phyloP scores from a whole-genome alignment of 2,888 invertebrate genomes.

The Gerosis bhagava region DNA sequence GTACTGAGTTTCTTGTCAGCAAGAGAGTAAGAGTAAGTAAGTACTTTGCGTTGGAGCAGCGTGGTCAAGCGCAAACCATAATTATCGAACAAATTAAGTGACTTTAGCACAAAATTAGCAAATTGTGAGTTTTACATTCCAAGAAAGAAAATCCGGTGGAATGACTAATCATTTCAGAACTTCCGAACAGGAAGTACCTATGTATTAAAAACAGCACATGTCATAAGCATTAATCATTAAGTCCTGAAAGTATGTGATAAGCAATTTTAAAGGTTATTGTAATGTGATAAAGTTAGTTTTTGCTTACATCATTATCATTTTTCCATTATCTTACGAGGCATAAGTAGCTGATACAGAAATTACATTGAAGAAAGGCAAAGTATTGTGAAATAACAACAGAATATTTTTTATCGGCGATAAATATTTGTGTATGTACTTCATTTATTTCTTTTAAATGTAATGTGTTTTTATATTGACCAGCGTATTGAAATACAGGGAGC shows the following conservation, averaged over 20 bases:
- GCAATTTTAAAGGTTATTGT: not conserved
- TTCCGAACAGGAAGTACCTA: conserved; percentile 34
- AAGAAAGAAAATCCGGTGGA: too few relatives aligned
- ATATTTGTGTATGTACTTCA: conserved; percentile 4
- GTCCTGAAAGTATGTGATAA: conserved; percentile 8
- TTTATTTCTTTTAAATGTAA: too few relatives aligned
- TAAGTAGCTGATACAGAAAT: conserved; percentile 5
- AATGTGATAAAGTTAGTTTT: not conserved
- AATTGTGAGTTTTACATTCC: too few relatives aligned
- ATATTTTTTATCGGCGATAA: conserved; percentile 32
- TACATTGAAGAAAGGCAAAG: conserved; percentile 22
- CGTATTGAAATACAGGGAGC: too few relatives aligned
- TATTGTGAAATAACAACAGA: conserved; percentile 29
- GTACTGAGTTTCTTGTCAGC: too few relatives aligned
- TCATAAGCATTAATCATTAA: conserved; percentile 31
- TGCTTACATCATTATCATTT: not conserved
- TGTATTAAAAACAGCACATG: conserved; percentile 20
- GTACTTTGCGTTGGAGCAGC: too few relatives aligned
- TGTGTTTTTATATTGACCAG: too few relatives aligned
- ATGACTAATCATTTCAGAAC: conserved; percentile 23
- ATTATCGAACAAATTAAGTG: too few relatives aligned
- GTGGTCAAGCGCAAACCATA: too few relatives aligned
- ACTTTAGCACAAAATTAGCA: too few relatives aligned
- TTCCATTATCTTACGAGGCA: conserved; percentile 2
- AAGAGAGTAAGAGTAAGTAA: too few relatives aligned